A percentile compares a stretch with the other conserved stretches of the same genome.
Conservation (phyloP, 2,888 invertebrate species). For the Seladonia tumulorum region DNA sequence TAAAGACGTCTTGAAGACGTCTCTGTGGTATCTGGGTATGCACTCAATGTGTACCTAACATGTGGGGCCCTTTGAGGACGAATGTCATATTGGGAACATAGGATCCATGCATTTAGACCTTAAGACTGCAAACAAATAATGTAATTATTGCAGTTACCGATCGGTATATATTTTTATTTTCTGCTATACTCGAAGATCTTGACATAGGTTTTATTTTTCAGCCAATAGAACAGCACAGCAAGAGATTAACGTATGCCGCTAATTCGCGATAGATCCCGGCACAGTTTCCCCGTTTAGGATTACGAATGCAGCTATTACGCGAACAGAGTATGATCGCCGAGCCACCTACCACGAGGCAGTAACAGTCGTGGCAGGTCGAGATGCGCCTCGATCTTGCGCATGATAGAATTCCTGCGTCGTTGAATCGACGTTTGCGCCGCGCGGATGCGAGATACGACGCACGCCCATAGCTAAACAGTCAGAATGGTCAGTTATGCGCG, state of each 20-base stretch:
- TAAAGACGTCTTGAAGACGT: too few species aligned
- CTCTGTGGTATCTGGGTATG: too few species aligned
- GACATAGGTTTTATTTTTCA: too few species aligned
- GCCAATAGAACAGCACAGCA: background rate
- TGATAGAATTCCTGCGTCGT: constrained; percentile 46
- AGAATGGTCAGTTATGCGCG: constrained; percentile 58
- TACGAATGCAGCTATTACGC: background rate
- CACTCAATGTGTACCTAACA: too few species aligned
- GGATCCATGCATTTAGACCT: too few species aligned
- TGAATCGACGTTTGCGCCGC: constrained; percentile 44
- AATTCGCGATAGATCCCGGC: background rate
- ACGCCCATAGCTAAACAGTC: constrained; percentile 47
- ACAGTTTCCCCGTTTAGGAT: background rate
- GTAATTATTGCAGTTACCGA: too few species aligned
- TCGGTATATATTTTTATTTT: too few species aligned
- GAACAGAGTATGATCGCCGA: background rate
- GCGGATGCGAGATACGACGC: constrained; percentile 34
- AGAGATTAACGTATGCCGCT: too few species aligned
- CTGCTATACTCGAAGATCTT: too few species aligned
- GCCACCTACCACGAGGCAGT: constrained; percentile 26
- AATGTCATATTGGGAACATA: too few species aligned
- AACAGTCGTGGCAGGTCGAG: constrained; percentile 16
- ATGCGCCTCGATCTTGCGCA: constrained; percentile 13
- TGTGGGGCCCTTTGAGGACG: too few species aligned
- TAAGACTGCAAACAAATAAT: too few species aligned